Evolutionary conservation across 1,140 invertebrate genomes (phyloP).

Genomic region (Drosophila neocordata): DNA sequence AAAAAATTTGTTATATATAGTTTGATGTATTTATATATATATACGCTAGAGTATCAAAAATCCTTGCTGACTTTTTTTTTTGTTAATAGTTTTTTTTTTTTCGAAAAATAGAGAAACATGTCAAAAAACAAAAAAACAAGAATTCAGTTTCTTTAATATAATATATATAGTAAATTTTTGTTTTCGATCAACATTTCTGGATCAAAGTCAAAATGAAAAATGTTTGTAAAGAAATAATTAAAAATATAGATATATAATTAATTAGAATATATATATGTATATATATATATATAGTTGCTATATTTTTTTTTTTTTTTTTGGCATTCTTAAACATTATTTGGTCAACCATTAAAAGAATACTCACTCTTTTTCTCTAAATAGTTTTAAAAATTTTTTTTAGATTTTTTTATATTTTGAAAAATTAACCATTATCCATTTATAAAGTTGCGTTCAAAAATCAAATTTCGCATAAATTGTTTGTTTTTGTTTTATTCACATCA

Average conservation of each 20-base stretch:
- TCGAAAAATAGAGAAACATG: constrained; percentile 73
- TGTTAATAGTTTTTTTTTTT: constrained; percentile 47
- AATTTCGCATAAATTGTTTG: constrained; percentile 73
- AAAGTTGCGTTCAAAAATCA: constrained; percentile 81
- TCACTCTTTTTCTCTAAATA: constrained; percentile 82
- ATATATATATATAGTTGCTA: constrained; percentile 55
- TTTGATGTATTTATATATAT: constrained; percentile 45
- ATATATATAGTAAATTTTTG: background rate
- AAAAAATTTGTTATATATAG: constrained; percentile 26
- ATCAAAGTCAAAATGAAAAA: constrained; percentile 41
- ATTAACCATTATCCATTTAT: constrained; percentile 76
- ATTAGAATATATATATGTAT: constrained; percentile 38
- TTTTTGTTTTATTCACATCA: constrained; percentile 67
- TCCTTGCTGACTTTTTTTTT: constrained; percentile 64
- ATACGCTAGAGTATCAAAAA: constrained; percentile 45
- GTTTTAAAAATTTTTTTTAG: constrained; percentile 67
- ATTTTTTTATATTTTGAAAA: constrained; percentile 65
- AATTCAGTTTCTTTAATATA: constrained; percentile 58
- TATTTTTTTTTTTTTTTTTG: constrained; percentile 23
- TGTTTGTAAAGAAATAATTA: constrained; percentile 32
- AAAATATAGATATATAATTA: constrained; percentile 35
- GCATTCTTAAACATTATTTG: constrained; percentile 78
- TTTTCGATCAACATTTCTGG: constrained; percentile 47
- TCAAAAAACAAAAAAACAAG: constrained; percentile 67
- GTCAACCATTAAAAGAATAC: constrained; percentile 77